phyloP scores from a whole-genome alignment of 1,140 invertebrate species.

The Eulimnadia texana region DNA sequence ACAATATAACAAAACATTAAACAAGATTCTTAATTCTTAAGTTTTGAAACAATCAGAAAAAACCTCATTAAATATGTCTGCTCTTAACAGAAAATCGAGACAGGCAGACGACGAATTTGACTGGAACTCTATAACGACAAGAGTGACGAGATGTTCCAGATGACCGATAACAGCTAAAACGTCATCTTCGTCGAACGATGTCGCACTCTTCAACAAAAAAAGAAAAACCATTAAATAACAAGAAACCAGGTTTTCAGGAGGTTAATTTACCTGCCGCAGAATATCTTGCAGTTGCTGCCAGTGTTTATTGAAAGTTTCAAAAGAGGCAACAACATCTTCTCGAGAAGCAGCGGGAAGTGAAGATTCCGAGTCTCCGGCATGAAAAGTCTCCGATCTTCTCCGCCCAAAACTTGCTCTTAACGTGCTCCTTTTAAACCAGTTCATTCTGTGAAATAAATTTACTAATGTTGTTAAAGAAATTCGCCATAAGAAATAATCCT shows the following conservation, averaged over 20 bases:
- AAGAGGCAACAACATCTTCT: constrained; percentile 62
- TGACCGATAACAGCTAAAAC: constrained; percentile 80
- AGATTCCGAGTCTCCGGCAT: not conserved
- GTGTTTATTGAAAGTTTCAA: constrained; percentile 84
- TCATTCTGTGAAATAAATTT: not conserved
- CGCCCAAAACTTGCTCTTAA: not conserved
- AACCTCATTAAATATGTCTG: constrained; percentile 59
- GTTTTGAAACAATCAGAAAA: not conserved
- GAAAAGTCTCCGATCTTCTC: not conserved
- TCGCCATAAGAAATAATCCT: not conserved
- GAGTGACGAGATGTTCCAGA: constrained; percentile 75
- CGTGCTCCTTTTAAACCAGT: not conserved
- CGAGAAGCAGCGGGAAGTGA: not conserved
- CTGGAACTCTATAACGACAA: constrained; percentile 67
- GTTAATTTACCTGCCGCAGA: not conserved
- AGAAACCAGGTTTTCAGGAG: not conserved
- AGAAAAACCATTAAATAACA: not conserved
- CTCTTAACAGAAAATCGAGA: constrained; percentile 55
- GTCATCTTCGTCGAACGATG: constrained; percentile 53
- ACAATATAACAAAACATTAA: not conserved
- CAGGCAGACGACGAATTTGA: constrained; percentile 42
- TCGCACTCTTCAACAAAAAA: constrained; percentile 25
- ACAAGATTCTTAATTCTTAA: not conserved
- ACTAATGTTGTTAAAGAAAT: not conserved
- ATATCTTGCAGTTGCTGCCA: constrained; percentile 73